phyloP scores from a whole-genome alignment of 92 coral and sea anemone species.

The Muricea muricata region DNA sequence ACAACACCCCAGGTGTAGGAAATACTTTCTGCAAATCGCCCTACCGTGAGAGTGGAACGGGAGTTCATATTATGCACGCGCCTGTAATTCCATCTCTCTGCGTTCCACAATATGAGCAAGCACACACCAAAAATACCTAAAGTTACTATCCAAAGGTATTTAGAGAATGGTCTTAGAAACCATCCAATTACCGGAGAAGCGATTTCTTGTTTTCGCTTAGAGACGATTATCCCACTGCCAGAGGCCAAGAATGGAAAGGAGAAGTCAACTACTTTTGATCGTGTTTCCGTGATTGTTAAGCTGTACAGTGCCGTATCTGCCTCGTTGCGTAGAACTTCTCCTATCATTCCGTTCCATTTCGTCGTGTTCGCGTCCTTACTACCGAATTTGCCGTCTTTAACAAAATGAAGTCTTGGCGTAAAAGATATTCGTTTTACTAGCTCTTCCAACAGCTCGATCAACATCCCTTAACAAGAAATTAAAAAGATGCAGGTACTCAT shows the following conservation, averaged over 20 bases:
- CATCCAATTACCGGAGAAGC: conserved; percentile 71
- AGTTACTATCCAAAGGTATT: conserved; percentile 73
- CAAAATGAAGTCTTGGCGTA: conserved; percentile 54
- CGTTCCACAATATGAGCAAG: conserved; percentile 68
- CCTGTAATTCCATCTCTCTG: conserved; percentile 63
- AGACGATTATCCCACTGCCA: conserved; percentile 77
- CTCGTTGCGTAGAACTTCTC: conserved; percentile 79
- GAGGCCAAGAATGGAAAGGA: conserved; percentile 72
- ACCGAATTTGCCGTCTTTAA: conserved; percentile 87
- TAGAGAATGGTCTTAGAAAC: conserved; percentile 81
- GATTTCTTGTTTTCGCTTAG: conserved; percentile 56
- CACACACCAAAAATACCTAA: conserved; percentile 67
- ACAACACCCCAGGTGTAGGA: conserved; percentile 89
- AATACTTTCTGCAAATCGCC: conserved; percentile 79
- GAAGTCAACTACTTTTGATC: conserved; percentile 78
- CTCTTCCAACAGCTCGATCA: conserved; percentile 24
- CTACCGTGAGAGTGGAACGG: conserved; percentile 47
- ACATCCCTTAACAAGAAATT: conserved; percentile 14
- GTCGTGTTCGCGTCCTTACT: conserved; percentile 68
- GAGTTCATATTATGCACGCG: background rate
- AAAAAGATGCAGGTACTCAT: no score
- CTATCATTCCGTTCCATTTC: conserved; percentile 89
- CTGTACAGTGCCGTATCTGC: conserved; percentile 91
- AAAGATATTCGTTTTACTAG: background rate
- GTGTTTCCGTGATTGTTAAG: conserved; percentile 80